These are phyloP conservation scores for Argyra leucocephala DNA, from an alignment of 2,888 invertebrate species.

Conservation along the genomic window DNA sequence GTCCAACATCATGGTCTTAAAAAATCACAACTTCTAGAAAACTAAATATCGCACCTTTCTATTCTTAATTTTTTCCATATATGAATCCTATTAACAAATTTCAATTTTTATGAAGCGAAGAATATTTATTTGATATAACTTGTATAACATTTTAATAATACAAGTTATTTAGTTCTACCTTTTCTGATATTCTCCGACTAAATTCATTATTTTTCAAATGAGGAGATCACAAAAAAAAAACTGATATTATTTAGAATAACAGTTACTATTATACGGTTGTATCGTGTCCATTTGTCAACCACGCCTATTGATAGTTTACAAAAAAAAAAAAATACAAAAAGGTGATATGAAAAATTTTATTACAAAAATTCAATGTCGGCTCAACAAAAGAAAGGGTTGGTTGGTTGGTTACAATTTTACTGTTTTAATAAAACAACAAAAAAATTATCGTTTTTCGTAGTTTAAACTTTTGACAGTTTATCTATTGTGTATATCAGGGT, in stretches of 20 bases:
- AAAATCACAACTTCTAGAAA: not conserved
- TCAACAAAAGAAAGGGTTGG: not conserved
- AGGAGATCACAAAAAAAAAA: not conserved
- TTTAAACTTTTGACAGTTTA: not conserved
- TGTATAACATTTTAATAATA: not conserved
- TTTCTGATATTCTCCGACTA: not conserved
- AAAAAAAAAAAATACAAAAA: too few relatives aligned
- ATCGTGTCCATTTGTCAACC: not conserved
- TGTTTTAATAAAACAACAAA: not conserved
- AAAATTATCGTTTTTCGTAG: not conserved
- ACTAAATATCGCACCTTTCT: not conserved
- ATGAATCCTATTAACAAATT: too few relatives aligned
- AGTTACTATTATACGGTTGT: not conserved
- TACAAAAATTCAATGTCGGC: not conserved
- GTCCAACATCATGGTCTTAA: too few relatives aligned
- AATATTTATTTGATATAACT: not conserved
- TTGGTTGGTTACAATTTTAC: not conserved
- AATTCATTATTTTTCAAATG: not conserved
- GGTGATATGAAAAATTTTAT: not conserved
- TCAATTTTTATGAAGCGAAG: not conserved
- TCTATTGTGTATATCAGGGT: not conserved
- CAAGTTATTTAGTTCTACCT: not conserved
- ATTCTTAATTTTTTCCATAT: not conserved
- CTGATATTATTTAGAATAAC: not conserved
- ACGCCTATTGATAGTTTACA: not conserved